Evolutionary conservation across 2,888 invertebrate genomes (phyloP), one percentile per base, ranked within the genome.

Genomic region (Agriotes lineatus): DNA sequence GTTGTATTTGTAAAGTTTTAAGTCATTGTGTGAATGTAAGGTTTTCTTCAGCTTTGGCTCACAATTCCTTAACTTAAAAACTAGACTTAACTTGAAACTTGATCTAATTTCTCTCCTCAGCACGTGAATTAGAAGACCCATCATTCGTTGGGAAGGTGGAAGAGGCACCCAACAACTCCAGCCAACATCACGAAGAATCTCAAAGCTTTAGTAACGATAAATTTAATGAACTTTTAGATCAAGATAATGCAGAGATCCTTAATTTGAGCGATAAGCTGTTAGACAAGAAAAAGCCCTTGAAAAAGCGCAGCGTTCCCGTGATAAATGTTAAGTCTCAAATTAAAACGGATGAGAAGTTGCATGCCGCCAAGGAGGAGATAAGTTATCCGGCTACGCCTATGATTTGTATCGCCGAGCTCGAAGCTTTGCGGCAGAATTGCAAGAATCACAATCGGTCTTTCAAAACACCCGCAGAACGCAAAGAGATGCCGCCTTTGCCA

Each of bases 371-470:
- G 37, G 77, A 79, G 57, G 80, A 81, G 69, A 78, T 82, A n/a
- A 82, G 82, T 66, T 84, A 84, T 76, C 83, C 83, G 9, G 80
- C 82, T n/a, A 81, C 79, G 7, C 82, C 81, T 2, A 83, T 83
- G 81, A 80, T 83, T 14, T 82, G 82, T 67, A 83, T 83, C 39
- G 82, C 83, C 1, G 83, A 84, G 72, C 71, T 83, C 7, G 80
- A 82, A 72, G 79, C 77, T 25, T 69, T 79, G 30, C 67, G 76
- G 58, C 71, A 73, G 30, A 61, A 45, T 52, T 12, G 18, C 14
- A 33, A 10, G 58, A 72, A 71, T 56, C 60, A 66, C 14, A 67
- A 67, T 30, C 70, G 79, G n/a, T 59, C 76, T 7, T 82, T 83
- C 71, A 83, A 83, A 73, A 83, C 82, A 7, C 81, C 82, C 2